These are phyloP conservation scores for Trypoxylus dichotomus DNA, from an alignment of 1,140 invertebrate genomes.

Conservation along the genomic window DNA sequence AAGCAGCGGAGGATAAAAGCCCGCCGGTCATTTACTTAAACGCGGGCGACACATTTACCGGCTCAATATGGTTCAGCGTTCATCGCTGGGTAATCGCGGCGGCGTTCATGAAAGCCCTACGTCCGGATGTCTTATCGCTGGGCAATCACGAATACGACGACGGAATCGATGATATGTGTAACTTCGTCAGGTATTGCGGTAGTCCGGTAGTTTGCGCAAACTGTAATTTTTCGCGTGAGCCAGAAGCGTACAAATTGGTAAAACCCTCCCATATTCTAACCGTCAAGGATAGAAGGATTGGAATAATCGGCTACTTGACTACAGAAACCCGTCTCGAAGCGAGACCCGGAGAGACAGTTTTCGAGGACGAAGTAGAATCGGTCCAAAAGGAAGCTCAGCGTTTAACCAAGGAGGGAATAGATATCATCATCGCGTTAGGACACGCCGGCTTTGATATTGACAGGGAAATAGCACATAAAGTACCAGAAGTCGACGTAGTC, in stretches of 20 bases:
- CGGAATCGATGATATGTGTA: background rate
- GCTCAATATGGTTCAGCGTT: background rate
- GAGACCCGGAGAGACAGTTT: constrained; percentile 64
- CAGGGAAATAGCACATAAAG: constrained; percentile 73
- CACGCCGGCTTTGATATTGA: constrained; percentile 82
- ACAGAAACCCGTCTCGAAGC: constrained; percentile 75
- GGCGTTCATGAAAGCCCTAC: background rate
- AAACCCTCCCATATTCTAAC: constrained; percentile 64
- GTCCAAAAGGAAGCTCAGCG: constrained; percentile 68
- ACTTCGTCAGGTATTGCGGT: background rate
- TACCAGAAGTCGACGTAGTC: constrained; percentile 82
- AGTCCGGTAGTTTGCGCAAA: background rate
- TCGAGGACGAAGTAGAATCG: constrained; percentile 72
- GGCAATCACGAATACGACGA: background rate
- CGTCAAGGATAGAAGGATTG: constrained; percentile 68
- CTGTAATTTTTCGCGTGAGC: background rate
- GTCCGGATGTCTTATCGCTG: background rate
- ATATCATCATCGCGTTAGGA: constrained; percentile 86
- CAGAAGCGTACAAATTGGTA: background rate
- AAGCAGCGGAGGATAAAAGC: background rate
- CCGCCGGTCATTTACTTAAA: background rate
- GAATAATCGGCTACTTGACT: constrained; percentile 87
- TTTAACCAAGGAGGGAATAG: constrained; percentile 64
- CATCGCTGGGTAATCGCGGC: background rate
- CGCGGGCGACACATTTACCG: background rate